Conservation (phyloP, 2,888 invertebrate genomes). For the Drosophila parthenogenetica region DNA sequence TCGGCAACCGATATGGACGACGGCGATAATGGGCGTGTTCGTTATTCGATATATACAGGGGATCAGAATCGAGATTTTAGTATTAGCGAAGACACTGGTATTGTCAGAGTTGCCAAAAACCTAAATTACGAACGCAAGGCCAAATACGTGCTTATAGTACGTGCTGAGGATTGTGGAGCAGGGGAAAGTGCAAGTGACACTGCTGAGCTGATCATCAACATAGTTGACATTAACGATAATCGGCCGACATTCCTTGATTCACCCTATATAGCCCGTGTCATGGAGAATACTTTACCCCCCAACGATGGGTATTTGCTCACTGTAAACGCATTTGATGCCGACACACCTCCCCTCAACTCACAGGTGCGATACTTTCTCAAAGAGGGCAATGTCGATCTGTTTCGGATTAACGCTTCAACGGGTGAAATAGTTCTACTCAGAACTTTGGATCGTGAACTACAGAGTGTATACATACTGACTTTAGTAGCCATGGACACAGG, state of each 20-base stretch:
- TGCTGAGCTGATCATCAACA: constrained; percentile 92
- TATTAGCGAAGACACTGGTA: constrained; percentile 96
- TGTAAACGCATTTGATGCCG: constrained; percentile 95
- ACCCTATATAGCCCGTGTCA: constrained; percentile 96
- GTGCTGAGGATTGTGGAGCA: constrained; percentile 94
- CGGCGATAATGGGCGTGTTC: constrained; percentile 94
- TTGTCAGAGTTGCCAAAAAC: constrained; percentile 95
- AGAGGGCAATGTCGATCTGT: constrained; percentile 95
- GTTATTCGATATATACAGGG: constrained; percentile 95
- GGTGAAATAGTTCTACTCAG: constrained; percentile 95
- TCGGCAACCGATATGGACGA: constrained; percentile 96
- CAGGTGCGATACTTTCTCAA: constrained; percentile 96
- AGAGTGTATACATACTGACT: constrained; percentile 93
- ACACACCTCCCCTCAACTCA: constrained; percentile 95
- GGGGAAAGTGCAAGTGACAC: constrained; percentile 89
- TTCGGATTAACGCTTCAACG: constrained; percentile 95
- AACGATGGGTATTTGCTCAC: constrained; percentile 92
- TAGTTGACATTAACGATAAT: constrained; percentile 97
- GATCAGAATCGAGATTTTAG: constrained; percentile 96
- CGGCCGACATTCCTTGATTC: constrained; percentile 96
- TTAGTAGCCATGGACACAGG: constrained; percentile 98
- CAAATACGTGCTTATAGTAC: constrained; percentile 92
- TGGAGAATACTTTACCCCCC: constrained; percentile 95
- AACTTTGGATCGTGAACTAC: constrained; percentile 93
- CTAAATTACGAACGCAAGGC: constrained; percentile 96